phyloP scores from a whole-genome alignment of 2,113 vertebrate genomes.

The Prietella phreatophila region DNA sequence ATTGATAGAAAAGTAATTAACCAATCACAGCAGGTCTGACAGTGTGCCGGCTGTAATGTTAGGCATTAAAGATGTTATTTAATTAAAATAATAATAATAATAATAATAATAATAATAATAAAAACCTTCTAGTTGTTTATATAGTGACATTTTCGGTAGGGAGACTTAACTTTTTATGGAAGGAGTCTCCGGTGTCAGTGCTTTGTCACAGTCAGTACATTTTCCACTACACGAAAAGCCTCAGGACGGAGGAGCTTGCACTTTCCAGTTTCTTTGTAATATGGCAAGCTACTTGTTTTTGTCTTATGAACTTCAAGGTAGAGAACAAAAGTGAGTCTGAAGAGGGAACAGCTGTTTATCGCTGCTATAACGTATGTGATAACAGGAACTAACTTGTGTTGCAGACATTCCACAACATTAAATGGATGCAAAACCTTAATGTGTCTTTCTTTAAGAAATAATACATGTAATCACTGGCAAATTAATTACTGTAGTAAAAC shows the following conservation, averaged over 20 bases:
- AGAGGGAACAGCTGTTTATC: not conserved
- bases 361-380: not conserved
- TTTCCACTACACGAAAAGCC: not conserved
- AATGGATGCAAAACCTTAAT: not conserved
- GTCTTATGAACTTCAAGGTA: not conserved
- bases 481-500: not conserved
- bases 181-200: not conserved
- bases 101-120: too few species aligned
- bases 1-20: not conserved
- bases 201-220: not conserved
- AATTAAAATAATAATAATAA: not conserved
- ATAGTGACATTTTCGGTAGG: not conserved
- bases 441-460: not conserved
- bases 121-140: not conserved
- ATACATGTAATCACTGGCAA: not conserved
- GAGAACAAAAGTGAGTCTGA: not conserved
- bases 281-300: not conserved
- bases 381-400: not conserved
- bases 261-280: not conserved
- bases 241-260: not conserved
- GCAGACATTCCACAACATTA: not conserved
- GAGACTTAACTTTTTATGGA: not conserved
- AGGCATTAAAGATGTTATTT: not conserved
- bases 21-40: not conserved
- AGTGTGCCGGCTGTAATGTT: not conserved